These are phyloP conservation scores for Pachypsylla venusta DNA, from an alignment of 1,140 invertebrate species.

Conservation along the genomic window DNA sequence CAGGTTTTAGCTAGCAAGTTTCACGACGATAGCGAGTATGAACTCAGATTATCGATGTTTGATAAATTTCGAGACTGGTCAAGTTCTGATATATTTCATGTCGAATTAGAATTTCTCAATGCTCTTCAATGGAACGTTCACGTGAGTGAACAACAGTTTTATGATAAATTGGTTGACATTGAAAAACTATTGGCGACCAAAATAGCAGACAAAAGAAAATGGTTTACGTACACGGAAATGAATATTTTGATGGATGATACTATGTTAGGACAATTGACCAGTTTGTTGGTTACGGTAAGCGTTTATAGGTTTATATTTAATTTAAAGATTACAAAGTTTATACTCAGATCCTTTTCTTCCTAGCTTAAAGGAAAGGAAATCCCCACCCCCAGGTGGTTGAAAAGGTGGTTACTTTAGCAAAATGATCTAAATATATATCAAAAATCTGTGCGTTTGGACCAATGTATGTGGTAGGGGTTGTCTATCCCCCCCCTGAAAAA, in stretches of 20 bases:
- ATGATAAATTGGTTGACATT: conserved; percentile 45
- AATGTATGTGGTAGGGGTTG: no score
- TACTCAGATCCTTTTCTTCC: no score
- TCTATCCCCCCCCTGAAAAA: no score
- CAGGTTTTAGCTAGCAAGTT: conserved; percentile 94
- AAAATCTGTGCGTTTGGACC: no score
- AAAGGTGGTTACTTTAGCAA: no score
- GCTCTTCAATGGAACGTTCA: conserved; percentile 78
- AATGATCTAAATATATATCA: no score
- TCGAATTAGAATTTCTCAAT: conserved; percentile 73
- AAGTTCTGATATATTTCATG: conserved; percentile 53
- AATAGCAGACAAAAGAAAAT: conserved; percentile 56
- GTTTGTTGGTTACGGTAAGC: conserved; percentile 38
- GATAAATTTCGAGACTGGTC: conserved; percentile 67
- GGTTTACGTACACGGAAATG: conserved; percentile 75
- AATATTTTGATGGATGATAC: conserved; percentile 40
- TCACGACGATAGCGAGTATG: conserved; percentile 74
- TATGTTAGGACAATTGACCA: conserved; percentile 35
- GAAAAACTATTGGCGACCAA: conserved; percentile 52
- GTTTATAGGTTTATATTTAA: neutral
- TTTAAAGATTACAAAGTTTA: no score
- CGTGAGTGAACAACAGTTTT: conserved; percentile 52
- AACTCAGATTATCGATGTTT: conserved; percentile 68
- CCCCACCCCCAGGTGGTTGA: no score
- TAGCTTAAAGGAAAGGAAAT: no score